Percentiles rank a stretch among this genome's conserved stretches.
These are phyloP conservation scores for Tamias sibiricus DNA, from an alignment of 2,113 vertebrate species.

Conservation along the genomic window DNA sequence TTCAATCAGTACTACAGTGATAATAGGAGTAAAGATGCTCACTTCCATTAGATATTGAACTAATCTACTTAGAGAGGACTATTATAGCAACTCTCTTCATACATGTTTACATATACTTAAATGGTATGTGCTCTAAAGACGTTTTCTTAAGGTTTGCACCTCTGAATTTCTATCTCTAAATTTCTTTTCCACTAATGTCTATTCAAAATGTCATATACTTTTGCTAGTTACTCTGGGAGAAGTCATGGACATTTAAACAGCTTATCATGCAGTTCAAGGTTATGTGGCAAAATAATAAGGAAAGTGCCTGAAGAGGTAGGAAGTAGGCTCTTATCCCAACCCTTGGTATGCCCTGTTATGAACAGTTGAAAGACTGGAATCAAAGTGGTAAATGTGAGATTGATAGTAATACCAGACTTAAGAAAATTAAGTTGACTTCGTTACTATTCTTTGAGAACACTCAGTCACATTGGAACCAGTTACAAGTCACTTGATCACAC, in stretches of 20 bases:
- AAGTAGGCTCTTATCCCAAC: conserved; percentile 79
- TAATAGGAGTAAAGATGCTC: conserved; percentile 79
- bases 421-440: conserved; percentile 70
- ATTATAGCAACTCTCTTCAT: conserved; percentile 78
- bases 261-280: conserved; percentile 72
- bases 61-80: conserved; percentile 80
- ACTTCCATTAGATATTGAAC: conserved; percentile 76
- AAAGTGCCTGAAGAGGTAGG: conserved; percentile 82
- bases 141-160: conserved; percentile 67
- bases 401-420: conserved; percentile 67
- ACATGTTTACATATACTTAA: conserved; percentile 68
- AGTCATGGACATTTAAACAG: conserved; percentile 75
- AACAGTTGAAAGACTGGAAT: conserved; percentile 79
- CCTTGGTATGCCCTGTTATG: conserved; percentile 73
- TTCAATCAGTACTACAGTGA: conserved; percentile 78
- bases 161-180: conserved; percentile 74
- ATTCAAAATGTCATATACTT: conserved; percentile 68
- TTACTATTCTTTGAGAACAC: conserved; percentile 70
- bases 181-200: conserved; percentile 66
- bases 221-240: conserved; percentile 72
- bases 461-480: conserved; percentile 76
- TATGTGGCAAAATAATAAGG: conserved; percentile 76
- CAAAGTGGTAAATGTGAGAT: conserved; percentile 78
- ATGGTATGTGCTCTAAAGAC: conserved; percentile 70
- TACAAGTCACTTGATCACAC: conserved; percentile 72